These are phyloP conservation scores for Noctua comes DNA, from an alignment of 2,888 invertebrate species.

Conservation along the genomic window DNA sequence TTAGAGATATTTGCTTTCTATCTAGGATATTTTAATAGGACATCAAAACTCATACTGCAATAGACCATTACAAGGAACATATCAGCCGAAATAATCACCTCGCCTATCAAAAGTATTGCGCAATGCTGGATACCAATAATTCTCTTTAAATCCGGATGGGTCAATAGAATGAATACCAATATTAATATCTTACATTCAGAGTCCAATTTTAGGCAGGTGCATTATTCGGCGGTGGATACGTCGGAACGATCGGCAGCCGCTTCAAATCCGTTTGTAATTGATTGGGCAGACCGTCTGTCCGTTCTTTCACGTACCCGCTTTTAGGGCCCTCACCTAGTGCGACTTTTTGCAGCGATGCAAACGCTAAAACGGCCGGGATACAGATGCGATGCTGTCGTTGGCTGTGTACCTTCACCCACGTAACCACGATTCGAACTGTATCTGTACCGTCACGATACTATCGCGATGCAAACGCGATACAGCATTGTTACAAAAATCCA, in stretches of 20 bases:
- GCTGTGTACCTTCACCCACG: not conserved
- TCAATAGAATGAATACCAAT: constrained; percentile 27
- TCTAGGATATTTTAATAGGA: not conserved
- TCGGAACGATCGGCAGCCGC: constrained; percentile 31
- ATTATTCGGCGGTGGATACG: constrained; percentile 27
- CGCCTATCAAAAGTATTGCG: not conserved
- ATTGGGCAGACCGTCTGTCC: constrained; percentile 32
- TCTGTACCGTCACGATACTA: not conserved
- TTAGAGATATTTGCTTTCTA: not conserved
- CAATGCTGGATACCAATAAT: not conserved
- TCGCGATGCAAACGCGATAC: not conserved
- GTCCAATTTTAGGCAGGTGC: constrained; percentile 43
- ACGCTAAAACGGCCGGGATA: not conserved
- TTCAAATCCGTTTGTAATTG: constrained; percentile 59
- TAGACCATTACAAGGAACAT: not conserved
- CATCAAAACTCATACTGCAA: not conserved
- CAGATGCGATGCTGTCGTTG: not conserved
- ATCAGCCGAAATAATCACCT: not conserved
- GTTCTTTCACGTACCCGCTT: constrained; percentile 42
- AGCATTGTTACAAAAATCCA: not conserved
- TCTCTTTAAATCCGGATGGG: not conserved
- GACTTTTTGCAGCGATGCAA: not conserved
- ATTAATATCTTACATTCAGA: constrained; percentile 44
- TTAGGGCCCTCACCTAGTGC: not conserved
- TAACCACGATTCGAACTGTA: not conserved